Evolutionary conservation across 2,888 invertebrate genomes (phyloP).

Genomic region (Andrena chrysosceles): DNA sequence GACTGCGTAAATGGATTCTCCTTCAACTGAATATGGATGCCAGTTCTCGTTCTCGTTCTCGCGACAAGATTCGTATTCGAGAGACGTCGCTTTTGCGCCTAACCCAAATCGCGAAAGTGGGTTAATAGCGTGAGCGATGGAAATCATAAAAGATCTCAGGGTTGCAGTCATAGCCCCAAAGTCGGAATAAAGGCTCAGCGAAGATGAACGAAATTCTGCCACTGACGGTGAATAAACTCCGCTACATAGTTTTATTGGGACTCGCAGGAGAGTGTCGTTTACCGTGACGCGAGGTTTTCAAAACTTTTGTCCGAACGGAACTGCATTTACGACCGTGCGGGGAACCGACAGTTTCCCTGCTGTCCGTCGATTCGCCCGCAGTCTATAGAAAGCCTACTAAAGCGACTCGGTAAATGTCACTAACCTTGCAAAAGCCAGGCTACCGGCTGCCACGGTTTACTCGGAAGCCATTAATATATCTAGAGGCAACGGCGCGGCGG

Average conservation of each 20-base stretch:
- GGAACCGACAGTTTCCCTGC: not conserved
- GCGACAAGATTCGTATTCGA: not conserved
- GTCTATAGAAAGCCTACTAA: slow-evolving; percentile 48
- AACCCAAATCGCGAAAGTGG: too few relatives aligned
- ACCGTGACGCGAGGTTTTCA: not conserved
- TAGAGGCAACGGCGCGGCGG: slow-evolving; percentile 6
- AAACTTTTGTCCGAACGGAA: slow-evolving; percentile 14
- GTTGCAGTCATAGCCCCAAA: not conserved
- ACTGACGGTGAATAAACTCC: not conserved
- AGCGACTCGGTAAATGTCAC: slow-evolving; percentile 63
- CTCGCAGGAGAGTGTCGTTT: slow-evolving; percentile 25
- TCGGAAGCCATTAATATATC: slow-evolving; percentile 41
- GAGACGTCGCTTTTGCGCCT: too few relatives aligned
- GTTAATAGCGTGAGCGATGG: too few relatives aligned
- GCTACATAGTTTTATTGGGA: slow-evolving; percentile 18
- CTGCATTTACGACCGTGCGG: slow-evolving; percentile 29
- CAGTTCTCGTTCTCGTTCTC: not conserved
- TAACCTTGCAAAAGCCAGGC: slow-evolving; percentile 64
- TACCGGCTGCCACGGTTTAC: slow-evolving; percentile 26
- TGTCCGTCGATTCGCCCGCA: not conserved
- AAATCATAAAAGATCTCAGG: not conserved
- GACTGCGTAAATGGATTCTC: too few relatives aligned
- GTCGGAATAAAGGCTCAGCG: not conserved
- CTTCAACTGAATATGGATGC: not conserved
- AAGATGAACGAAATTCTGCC: slow-evolving; percentile 8